These are phyloP conservation scores for Polylopha cassiicola DNA, from an alignment of 2,888 invertebrate genomes.

Conservation along the genomic window DNA sequence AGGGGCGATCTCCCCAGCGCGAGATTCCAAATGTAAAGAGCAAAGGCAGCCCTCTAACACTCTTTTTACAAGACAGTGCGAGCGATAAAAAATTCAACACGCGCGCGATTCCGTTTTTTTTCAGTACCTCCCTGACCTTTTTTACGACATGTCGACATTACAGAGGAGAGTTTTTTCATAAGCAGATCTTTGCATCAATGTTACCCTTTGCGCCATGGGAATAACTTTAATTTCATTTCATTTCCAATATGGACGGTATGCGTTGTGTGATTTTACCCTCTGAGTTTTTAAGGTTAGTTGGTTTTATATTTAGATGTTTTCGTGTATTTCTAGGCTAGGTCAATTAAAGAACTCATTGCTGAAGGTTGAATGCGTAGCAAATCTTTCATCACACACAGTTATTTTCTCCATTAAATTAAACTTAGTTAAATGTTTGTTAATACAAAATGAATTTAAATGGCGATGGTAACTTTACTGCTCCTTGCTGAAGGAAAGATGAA, in stretches of 20 bases:
- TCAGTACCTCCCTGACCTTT: slow-evolving; percentile 46
- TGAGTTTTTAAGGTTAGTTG: no score
- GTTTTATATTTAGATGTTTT: no score
- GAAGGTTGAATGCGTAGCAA: no score
- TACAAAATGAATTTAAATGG: no score
- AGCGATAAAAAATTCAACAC: slow-evolving; percentile 61
- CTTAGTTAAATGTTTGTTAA: no score
- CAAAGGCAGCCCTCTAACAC: slow-evolving; percentile 44
- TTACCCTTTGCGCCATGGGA: slow-evolving; percentile 29
- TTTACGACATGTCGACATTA: slow-evolving; percentile 40
- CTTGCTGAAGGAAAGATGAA: no score
- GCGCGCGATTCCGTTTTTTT: slow-evolving; percentile 52
- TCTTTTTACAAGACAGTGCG: slow-evolving; percentile 49
- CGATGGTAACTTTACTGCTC: no score
- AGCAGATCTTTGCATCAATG: slow-evolving; percentile 29
- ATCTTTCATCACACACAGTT: no score
- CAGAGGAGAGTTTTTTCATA: slow-evolving; percentile 38
- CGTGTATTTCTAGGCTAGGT: no score
- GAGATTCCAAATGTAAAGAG: slow-evolving; percentile 49
- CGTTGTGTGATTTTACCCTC: slow-evolving; percentile 39
- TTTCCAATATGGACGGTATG: slow-evolving; percentile 30
- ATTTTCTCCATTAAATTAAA: no score
- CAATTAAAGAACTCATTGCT: no score
- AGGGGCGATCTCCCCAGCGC: slow-evolving; percentile 45
- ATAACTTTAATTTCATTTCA: slow-evolving; percentile 42